Conservation (phyloP, 2,113 vertebrate genomes). For the Lagopus leucura region DNA sequence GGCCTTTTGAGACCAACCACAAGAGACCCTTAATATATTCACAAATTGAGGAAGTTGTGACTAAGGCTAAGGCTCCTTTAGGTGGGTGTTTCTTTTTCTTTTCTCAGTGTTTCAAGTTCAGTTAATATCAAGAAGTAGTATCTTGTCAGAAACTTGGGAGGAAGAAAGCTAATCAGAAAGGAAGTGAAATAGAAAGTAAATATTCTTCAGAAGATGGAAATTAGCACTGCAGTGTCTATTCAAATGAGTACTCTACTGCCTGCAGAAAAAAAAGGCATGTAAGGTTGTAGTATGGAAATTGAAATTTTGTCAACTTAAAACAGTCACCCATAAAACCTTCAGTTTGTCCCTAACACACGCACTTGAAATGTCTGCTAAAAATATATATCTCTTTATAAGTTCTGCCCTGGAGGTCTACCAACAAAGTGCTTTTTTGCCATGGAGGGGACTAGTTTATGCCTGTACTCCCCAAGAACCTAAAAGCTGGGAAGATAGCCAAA, state of each 20-base stretch:
- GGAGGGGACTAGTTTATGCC: background rate
- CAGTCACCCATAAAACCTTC: background rate
- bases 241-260: background rate
- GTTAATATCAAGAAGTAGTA: conserved; percentile 15
- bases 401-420: background rate
- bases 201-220: background rate
- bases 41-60: background rate
- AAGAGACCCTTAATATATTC: background rate
- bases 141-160: conserved; percentile 31
- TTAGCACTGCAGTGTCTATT: background rate
- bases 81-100: background rate
- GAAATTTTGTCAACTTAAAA: background rate
- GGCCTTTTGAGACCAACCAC: background rate
- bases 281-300: background rate
- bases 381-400: background rate
- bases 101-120: background rate
- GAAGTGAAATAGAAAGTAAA: conserved; percentile 36
- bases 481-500: conserved; percentile 50
- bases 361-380: background rate
- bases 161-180: conserved; percentile 13
- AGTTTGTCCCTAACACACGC: background rate
- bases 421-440: background rate
- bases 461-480: conserved; percentile 4
- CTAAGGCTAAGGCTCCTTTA: background rate
- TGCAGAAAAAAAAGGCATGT: background rate